Conservation (phyloP, 2,113 vertebrate genomes). For the Anarhynchus alexandrinus region DNA sequence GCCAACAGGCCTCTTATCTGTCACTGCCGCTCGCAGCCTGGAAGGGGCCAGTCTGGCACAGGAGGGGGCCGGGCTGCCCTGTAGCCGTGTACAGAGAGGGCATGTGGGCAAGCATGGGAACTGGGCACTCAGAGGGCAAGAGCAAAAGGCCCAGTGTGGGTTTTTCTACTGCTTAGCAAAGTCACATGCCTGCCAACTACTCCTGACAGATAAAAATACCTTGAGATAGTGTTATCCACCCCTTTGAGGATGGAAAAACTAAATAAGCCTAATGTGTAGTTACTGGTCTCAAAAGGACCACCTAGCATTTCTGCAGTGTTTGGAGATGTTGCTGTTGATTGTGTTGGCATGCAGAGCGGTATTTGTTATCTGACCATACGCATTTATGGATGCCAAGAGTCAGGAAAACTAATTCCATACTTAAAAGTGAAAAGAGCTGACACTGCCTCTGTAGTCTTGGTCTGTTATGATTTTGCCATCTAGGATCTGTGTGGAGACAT, state of each 20-base stretch:
- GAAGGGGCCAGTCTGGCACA: not conserved
- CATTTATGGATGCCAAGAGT: not conserved
- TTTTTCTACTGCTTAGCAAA: not conserved
- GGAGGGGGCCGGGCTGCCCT: not conserved
- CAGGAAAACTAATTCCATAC: not conserved
- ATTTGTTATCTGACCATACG: constrained; percentile 7
- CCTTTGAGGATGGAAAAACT: constrained; percentile 1
- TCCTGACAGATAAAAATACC: not conserved
- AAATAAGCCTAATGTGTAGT: not conserved
- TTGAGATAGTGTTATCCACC: constrained; percentile 2
- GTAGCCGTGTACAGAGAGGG: fast-evolving
- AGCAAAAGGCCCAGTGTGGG: not conserved
- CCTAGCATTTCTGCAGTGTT: not conserved
- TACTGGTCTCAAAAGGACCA: constrained; percentile 21
- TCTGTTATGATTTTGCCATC: not conserved
- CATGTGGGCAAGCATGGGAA: not conserved
- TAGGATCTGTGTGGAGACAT: not conserved
- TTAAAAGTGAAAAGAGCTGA: not conserved
- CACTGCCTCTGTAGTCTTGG: not conserved
- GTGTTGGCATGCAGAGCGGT: not conserved
- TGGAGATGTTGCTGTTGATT: constrained; percentile 1
- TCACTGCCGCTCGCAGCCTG: not conserved
- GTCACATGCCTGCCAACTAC: not conserved
- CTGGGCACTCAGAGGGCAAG: not conserved
- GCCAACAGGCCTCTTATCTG: not conserved